phyloP scores from a whole-genome alignment of 2,888 invertebrate species.

The Troilus luridus region DNA sequence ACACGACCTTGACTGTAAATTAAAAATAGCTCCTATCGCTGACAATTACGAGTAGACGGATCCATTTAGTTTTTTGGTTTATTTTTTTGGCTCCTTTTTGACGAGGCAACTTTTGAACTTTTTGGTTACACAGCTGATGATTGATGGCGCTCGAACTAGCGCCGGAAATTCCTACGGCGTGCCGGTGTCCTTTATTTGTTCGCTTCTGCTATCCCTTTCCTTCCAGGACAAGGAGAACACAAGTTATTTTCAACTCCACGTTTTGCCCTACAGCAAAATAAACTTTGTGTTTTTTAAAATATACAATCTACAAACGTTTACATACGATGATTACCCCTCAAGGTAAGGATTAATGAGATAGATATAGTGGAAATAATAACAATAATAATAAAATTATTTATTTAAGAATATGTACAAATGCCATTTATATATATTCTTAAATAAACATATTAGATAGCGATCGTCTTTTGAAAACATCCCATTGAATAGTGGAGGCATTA shows the following conservation, averaged over 20 bases:
- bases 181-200: neutral
- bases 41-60: neutral
- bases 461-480: too few species aligned
- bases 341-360: too few species aligned
- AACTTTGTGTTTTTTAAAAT: too few species aligned
- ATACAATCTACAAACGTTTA: too few species aligned
- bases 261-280: neutral
- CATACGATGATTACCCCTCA: too few species aligned
- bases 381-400: too few species aligned
- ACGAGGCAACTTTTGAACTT: slow-evolving; percentile 7
- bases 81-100: slow-evolving; percentile 16
- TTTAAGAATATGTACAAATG: too few species aligned
- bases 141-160: slow-evolving; percentile 15
- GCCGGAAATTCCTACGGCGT: slow-evolving; percentile 25
- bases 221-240: neutral
- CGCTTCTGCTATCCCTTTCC: neutral
- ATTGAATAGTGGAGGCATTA: too few species aligned
- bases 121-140: slow-evolving; percentile 7
- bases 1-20: neutral
- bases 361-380: too few species aligned
- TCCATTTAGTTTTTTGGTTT: slow-evolving; percentile 36
- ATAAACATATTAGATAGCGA: too few species aligned
- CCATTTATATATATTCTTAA: too few species aligned
- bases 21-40: neutral
- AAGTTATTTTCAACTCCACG: neutral